Evolutionary conservation across 2,797 vertebrate genomes (phyloP).

Genomic region (Gymnopithys bicolor): DNA sequence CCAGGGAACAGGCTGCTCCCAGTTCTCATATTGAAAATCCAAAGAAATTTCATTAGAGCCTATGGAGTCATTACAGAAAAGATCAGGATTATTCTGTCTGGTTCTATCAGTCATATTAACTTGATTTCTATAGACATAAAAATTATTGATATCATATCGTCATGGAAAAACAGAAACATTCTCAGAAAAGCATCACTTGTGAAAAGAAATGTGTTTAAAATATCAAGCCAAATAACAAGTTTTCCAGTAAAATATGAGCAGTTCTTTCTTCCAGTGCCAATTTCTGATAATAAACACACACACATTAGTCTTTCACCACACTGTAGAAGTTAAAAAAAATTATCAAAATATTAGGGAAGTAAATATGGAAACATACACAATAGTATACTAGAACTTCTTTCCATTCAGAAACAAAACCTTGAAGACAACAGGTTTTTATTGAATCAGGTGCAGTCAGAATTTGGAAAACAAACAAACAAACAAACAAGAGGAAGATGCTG

Average conservation of each 20-base stretch:
- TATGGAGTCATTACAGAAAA: neutral
- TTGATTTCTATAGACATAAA: neutral
- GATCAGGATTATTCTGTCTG: neutral
- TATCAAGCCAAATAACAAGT: neutral
- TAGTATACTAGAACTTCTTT: neutral
- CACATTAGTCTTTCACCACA: neutral
- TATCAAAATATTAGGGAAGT: neutral
- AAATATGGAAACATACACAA: neutral
- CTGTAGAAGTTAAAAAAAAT: neutral
- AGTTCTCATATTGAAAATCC: neutral
- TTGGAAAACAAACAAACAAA: neutral
- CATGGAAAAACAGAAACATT: neutral
- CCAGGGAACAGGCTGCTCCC: neutral
- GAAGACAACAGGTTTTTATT: neutral
- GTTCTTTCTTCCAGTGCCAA: neutral
- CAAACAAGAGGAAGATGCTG: neutral
- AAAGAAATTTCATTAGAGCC: slow-evolving; percentile 34
- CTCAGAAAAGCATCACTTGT: neutral
- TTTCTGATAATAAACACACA: neutral
- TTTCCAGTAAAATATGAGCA: neutral
- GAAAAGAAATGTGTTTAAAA: neutral
- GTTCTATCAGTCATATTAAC: neutral
- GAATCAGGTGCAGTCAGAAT: neutral
- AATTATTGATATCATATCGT: neutral
- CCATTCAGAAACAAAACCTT: neutral